phyloP scores from a whole-genome alignment of 2,113 vertebrate genomes.

The Oxygymnocypris stewartii region DNA sequence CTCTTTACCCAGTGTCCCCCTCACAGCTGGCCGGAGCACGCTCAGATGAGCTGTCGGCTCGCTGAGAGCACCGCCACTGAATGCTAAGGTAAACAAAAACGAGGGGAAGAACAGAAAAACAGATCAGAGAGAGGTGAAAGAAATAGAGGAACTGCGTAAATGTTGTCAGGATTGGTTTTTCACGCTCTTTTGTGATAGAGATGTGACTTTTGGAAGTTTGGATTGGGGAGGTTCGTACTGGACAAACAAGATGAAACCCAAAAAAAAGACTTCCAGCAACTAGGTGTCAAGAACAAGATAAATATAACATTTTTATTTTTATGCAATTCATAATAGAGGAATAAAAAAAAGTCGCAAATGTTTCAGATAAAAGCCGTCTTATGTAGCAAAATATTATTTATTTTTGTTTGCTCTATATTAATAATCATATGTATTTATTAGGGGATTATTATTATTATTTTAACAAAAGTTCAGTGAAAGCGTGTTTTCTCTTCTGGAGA shows the following conservation, averaged over 20 bases:
- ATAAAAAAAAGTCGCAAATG: neutral
- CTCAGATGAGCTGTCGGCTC: conserved; percentile 83
- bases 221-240: neutral
- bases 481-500: no score
- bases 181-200: conserved; percentile 5
- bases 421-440: no score
- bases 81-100: conserved; percentile 75
- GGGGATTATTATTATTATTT: no score
- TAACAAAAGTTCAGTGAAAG: no score
- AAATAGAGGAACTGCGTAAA: conserved; percentile 5
- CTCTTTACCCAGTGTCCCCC: conserved; percentile 83
- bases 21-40: conserved; percentile 76
- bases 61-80: conserved; percentile 74
- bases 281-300: neutral
- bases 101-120: neutral
- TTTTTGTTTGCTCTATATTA: no score
- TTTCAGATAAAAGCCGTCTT: neutral
- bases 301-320: neutral
- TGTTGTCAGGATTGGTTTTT: neutral
- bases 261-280: neutral
- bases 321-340: no score
- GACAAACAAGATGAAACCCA: neutral
- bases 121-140: neutral
- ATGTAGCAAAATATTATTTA: no score
- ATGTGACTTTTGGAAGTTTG: neutral